Conservation (phyloP, 2,797 vertebrate species). For the Pelodytes ibericus region DNA sequence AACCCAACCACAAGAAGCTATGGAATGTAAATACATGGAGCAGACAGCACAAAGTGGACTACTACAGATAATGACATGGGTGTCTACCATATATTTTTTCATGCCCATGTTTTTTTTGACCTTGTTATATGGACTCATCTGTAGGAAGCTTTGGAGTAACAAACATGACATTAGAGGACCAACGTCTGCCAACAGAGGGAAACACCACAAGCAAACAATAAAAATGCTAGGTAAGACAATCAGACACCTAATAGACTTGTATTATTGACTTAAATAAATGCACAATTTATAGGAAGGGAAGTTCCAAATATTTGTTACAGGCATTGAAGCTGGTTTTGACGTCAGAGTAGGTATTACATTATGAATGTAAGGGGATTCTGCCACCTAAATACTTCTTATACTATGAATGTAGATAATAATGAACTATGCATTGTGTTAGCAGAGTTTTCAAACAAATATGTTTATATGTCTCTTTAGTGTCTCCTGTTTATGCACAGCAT, state of each 20-base stretch:
- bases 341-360: too few relatives aligned
- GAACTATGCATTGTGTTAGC: too few relatives aligned
- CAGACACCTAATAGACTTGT: background rate
- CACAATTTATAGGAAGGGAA: too few relatives aligned
- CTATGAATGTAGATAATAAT: too few relatives aligned
- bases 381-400: too few relatives aligned
- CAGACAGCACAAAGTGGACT: slow-evolving; percentile 72
- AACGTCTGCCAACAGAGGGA: slow-evolving; percentile 62
- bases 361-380: too few relatives aligned
- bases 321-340: too few relatives aligned
- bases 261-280: too few relatives aligned
- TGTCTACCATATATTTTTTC: slow-evolving; percentile 82
- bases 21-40: slow-evolving; percentile 74
- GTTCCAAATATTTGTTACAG: too few relatives aligned
- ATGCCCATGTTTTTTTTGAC: slow-evolving; percentile 72
- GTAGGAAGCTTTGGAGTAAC: slow-evolving; percentile 73
- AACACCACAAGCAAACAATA: slow-evolving; percentile 70
- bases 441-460: too few relatives aligned
- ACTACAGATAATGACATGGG: slow-evolving; percentile 74
- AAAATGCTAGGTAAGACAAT: slow-evolving; percentile 75
- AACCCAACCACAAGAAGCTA: slow-evolving; percentile 27
- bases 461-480: too few relatives aligned
- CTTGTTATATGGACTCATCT: slow-evolving; percentile 78
- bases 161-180: slow-evolving; percentile 51
- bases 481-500: too few relatives aligned